Base-by-base conservation (phyloP, 2,113 vertebrate species). In the Daphoenositta chrysoptera region DNA sequence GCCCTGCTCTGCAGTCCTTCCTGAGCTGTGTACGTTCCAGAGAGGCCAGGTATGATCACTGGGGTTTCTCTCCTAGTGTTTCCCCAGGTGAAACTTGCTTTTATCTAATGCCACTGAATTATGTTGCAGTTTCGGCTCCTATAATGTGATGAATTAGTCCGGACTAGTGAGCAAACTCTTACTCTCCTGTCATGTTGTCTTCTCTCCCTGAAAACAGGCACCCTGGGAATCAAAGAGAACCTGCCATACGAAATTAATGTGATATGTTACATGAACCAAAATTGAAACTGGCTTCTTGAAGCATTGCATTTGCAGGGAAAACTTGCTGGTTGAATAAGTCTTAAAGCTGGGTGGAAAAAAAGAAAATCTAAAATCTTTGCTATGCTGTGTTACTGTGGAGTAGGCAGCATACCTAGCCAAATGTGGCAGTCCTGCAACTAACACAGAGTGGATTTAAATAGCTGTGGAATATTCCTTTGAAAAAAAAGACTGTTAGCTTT, bases 21-120 rank as follows among this genome's bases (percentile, higher is more conserved):
- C 54, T 3, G 1, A 70, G 10, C 68, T n/a, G 14, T 18, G 12
- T 18, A 1, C 0, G 0, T 37, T 57, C 33, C 42, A 56, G 58
- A n/a, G 39, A 75, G 39, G n/a, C 18, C 58, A 72, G 15, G 27
- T 48, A 4, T 21, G 73, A 26, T 19, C 54, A 22, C 23, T 39
- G 27, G 8, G 4, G 4, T 48, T 86, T 65, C 31, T 69, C 37
- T 75, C 17, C 54, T 51, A 30, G 28, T 13, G n/a, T 76, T 91
- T 66, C 23, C 9, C 0, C 17, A 22, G 60, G 37, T 14, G 33
- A 71, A 84, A 54, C 37, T 61, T 75, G 63, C 35, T 42, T 51
- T 19, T 47, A 33, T 58, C 10, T 27, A 37, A 44, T 20, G 40
- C 65, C 37, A 28, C 40, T 27, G 2, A 58, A 5, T 54, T 85